Evolutionary conservation across 1,140 invertebrate genomes (phyloP).

Genomic region (Idris sp.): DNA sequence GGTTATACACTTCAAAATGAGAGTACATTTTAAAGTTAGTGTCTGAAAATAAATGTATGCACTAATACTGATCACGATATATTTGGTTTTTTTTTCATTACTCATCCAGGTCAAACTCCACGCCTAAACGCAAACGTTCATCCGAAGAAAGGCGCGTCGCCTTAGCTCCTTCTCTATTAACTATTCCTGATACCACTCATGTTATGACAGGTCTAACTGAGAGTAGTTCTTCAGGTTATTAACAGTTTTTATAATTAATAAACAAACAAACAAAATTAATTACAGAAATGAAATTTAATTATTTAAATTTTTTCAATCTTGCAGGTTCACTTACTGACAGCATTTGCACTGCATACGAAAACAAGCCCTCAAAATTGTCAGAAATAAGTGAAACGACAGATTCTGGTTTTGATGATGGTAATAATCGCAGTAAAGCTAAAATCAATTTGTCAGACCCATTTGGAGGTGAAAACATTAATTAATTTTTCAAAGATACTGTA

Average conservation of each 20-base stretch:
- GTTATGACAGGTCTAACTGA: constrained; percentile 79
- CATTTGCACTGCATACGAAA: constrained; percentile 82
- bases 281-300: no score
- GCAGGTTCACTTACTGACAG: constrained; percentile 81
- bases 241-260: constrained; percentile 1
- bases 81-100: no score
- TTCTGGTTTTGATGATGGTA: constrained; percentile 46
- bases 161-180: constrained; percentile 71
- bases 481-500: no score
- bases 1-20: no score
- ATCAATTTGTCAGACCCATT: constrained; percentile 72
- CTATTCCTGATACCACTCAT: constrained; percentile 72
- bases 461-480: no score
- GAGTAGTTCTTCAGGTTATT: constrained; percentile 81
- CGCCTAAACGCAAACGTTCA: constrained; percentile 75
- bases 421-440: constrained; percentile 27
- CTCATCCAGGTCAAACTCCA: constrained; percentile 67
- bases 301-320: no score
- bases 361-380: constrained; percentile 61
- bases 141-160: constrained; percentile 74
- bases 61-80: no score
- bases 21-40: no score
- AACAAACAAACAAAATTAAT: background rate
- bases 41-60: no score
- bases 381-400: constrained; percentile 65